A percentile compares a stretch with the other conserved stretches of the same genome.
Evolutionary conservation across 1,140 invertebrate species (phyloP).

Genomic region (Zaprionus nigranus): DNA sequence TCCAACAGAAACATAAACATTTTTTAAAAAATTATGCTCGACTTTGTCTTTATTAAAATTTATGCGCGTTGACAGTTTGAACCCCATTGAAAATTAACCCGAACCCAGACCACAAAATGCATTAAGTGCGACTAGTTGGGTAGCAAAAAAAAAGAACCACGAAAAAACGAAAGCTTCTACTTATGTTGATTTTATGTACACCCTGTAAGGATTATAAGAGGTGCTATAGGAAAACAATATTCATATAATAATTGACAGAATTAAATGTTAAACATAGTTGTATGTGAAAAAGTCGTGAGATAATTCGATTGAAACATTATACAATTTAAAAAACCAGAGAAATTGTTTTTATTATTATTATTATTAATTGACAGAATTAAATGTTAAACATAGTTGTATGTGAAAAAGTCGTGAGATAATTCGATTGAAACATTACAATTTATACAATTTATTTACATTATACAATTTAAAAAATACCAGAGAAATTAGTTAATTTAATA

Average conservation of each 20-base stretch:
- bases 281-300: too few species aligned
- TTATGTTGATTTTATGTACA: not conserved
- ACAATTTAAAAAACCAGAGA: too few species aligned
- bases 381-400: too few species aligned
- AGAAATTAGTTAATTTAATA: too few species aligned
- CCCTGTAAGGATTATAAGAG: not conserved
- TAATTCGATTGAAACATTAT: not conserved
- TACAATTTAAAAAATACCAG: not conserved
- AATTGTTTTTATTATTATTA: too few species aligned
- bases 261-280: too few species aligned
- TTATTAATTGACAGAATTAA: too few species aligned
- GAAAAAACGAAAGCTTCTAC: constrained; percentile 15
- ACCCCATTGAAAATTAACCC: constrained; percentile 70
- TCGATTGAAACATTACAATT: too few species aligned
- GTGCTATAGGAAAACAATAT: not conserved
- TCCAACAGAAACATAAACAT: constrained; percentile 32
- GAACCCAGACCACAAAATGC: constrained; percentile 71
- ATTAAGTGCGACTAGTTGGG: constrained; percentile 55
- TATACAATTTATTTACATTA: too few species aligned
- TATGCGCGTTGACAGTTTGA: constrained; percentile 78
- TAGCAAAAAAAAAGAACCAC: constrained; percentile 34
- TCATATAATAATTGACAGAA: too few species aligned
- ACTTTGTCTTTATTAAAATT: constrained; percentile 71
- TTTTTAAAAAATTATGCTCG: constrained; percentile 70
- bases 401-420: too few species aligned